Conservation (phyloP, 2,797 vertebrate species). For the Naso thynnoides region DNA sequence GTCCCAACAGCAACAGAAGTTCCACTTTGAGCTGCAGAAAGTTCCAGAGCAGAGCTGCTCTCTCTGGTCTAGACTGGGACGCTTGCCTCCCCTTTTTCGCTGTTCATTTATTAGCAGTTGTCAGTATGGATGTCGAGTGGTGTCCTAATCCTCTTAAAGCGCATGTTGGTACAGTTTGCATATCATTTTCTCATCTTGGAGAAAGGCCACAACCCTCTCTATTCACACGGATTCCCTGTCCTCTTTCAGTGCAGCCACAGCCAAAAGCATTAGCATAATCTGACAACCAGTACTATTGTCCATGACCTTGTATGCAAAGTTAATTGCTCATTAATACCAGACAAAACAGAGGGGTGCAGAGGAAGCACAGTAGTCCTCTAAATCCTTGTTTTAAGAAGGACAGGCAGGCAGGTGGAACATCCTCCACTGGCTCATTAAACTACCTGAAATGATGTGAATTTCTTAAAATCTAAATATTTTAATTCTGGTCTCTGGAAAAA, state of each 20-base stretch:
- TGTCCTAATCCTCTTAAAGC: conserved; percentile 84
- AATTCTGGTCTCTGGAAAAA: conserved; percentile 10
- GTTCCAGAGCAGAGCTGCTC: conserved; percentile 29
- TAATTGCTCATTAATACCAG: conserved; percentile 85
- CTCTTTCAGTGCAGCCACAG: conserved; percentile 72
- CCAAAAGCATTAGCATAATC: conserved; percentile 82
- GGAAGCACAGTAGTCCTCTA: conserved; percentile 68
- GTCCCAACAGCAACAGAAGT: conserved; percentile 18
- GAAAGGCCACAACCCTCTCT: conserved; percentile 76
- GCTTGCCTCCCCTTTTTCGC: conserved; percentile 45
- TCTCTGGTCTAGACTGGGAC: conserved; percentile 39
- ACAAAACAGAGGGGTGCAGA: conserved; percentile 80
- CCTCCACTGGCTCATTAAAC: conserved; percentile 39
- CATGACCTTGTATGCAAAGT: conserved; percentile 84
- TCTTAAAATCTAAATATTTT: conserved; percentile 17
- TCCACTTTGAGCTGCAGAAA: conserved; percentile 12
- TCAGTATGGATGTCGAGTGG: conserved; percentile 80
- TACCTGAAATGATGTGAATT: conserved; percentile 43
- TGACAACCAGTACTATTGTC: conserved; percentile 82
- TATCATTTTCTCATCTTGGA: conserved; percentile 82
- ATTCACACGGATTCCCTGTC: conserved; percentile 77
- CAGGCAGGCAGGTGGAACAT: conserved; percentile 67
- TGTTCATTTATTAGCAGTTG: conserved; percentile 76
- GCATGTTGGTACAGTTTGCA: conserved; percentile 84
- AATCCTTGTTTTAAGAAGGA: conserved; percentile 63